These are phyloP conservation scores for Mantis religiosa DNA, from an alignment of 2,888 invertebrate genomes.

Conservation along the genomic window DNA sequence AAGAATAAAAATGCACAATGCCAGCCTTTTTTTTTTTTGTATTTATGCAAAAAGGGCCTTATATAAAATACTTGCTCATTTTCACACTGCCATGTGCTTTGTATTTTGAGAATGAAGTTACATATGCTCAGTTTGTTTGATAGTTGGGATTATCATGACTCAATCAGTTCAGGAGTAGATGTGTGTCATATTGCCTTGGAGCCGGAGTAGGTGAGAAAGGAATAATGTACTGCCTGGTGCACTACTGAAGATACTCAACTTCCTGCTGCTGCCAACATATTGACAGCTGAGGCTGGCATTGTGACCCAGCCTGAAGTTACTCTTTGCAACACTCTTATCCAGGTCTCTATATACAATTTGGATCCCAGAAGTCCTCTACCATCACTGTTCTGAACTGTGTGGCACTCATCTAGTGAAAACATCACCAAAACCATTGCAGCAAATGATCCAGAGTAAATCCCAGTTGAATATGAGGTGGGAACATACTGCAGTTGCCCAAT, in stretches of 20 bases:
- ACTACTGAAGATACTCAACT: slow-evolving; percentile 37
- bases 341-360: slow-evolving; percentile 8
- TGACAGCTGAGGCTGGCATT: background rate
- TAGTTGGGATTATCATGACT: slow-evolving; percentile 37
- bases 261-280: slow-evolving; percentile 35
- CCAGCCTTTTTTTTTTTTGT: too few species aligned
- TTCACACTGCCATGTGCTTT: too few species aligned
- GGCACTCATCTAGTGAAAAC: slow-evolving; percentile 33
- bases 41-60: too few species aligned
- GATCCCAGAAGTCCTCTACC: slow-evolving; percentile 6
- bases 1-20: too few species aligned
- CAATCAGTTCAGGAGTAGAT: slow-evolving; percentile 28
- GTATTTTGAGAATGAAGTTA: too few species aligned
- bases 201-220: slow-evolving; percentile 24
- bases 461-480: slow-evolving; percentile 35
- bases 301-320: slow-evolving; percentile 29
- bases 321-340: slow-evolving; percentile 19
- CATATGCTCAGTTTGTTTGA: background rate
- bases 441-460: slow-evolving; percentile 39
- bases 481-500: slow-evolving; percentile 3
- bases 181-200: background rate
- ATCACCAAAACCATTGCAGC: slow-evolving; percentile 27
- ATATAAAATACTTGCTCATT: too few species aligned
- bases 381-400: slow-evolving; percentile 14
- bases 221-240: slow-evolving; percentile 36